Base-by-base conservation (phyloP, 2,888 invertebrate genomes). In the Timandra comae region DNA sequence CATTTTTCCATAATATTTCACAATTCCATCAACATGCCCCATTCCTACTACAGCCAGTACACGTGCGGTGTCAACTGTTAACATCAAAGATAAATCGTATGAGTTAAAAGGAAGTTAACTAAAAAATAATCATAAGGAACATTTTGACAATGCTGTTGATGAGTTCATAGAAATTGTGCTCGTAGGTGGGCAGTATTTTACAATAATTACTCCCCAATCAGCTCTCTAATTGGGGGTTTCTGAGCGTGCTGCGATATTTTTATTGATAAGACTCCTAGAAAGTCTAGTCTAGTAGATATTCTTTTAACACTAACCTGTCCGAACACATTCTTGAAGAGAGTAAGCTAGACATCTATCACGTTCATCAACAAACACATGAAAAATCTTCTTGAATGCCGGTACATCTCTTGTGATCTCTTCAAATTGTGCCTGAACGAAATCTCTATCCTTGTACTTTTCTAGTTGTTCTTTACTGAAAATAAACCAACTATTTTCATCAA, bases 1-100 rank as follows among this genome's bases (percentile, higher is more conserved):
- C 79, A 85, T 79, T 63, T 63, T 75, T 28, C 85, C 85, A 35
- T 71, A 85, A 53, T 84, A 84, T 63, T 68, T 77, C 3, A 56
- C 41, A 40, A 99, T 98, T 32, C 99, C 99, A 33, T 93, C 91
- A 3, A 94, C 92, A 72, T 99, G 99, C 0, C 99, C 99, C 65
- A 99, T 96, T 22, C 99, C 99, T 16, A 99, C 98, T 12, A 99
- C 95, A 11, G 95, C 98, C 5, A 99, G 96, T 7, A 98, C 92
- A 42, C 92, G 89, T 3, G 90, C 85, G 10, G 88, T 88, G 32
- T 84, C 74, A 41, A 75, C 75, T 73, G 53, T 16, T 30, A 35
- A 11, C 12, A 31, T 21, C 12, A 21, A 24, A 30, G 10, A 20
- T 11, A 26, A 13, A 8, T 8, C 1, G 23, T 23, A 25, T 12